A percentile compares a stretch with the other conserved stretches of the same genome.
Conservation (phyloP, 37 sponge, comb jelly and placozoan genomes). For the Theonella swinhoei region DNA sequence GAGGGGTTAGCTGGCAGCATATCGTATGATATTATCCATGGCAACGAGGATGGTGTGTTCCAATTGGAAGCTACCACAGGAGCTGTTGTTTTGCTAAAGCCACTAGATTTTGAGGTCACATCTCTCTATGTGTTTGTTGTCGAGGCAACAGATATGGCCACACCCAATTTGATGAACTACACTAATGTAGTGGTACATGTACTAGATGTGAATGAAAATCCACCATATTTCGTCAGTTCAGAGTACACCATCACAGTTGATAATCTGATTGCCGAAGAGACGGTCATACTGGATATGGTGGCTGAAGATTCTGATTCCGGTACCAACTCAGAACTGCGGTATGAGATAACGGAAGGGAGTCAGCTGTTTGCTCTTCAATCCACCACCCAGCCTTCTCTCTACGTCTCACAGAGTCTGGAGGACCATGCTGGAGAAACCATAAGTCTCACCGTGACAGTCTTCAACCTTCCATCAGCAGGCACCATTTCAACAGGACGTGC, state of each 20-base stretch:
- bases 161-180: conserved; percentile 21
- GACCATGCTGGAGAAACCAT: neutral
- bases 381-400: neutral
- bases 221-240: conserved; percentile 45
- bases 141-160: conserved; percentile 52
- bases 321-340: conserved; percentile 7
- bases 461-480: conserved; percentile 17
- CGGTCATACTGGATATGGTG: conserved; percentile 10
- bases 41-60: conserved; percentile 46
- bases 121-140: conserved; percentile 35
- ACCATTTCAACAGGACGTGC: neutral
- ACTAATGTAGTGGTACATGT: conserved; percentile 67
- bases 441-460: conserved; percentile 9
- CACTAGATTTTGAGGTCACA: conserved; percentile 50
- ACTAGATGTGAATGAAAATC: conserved; percentile 69
- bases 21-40: conserved; percentile 24
- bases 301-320: conserved; percentile 48
- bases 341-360: neutral
- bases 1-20: conserved; percentile 63
- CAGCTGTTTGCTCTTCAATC: neutral
- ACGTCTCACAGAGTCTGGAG: neutral
- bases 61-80: conserved; percentile 47
- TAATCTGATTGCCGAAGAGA: neutral
- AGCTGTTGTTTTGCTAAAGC: conserved; percentile 13
- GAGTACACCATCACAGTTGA: conserved; percentile 16